These are phyloP conservation scores for Drosophila aff. DNA, from an alignment of 1,140 invertebrate species.

Conservation along the genomic window DNA sequence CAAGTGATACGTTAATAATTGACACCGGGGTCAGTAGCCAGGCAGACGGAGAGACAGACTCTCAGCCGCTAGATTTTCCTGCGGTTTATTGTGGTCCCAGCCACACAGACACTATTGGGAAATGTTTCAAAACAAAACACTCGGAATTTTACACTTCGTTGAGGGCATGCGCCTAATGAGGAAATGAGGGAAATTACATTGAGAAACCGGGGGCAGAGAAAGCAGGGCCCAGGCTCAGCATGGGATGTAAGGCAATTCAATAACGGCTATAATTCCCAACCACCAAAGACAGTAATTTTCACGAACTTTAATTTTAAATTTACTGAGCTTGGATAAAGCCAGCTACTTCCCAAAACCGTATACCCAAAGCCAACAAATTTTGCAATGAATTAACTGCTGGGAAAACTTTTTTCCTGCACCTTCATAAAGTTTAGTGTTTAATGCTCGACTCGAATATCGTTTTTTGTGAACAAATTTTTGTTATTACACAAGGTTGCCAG, in stretches of 20 bases:
- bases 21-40: slow-evolving; percentile 79
- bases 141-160: slow-evolving; percentile 78
- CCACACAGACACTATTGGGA: slow-evolving; percentile 45
- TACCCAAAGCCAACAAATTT: slow-evolving; percentile 15
- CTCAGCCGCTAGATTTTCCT: slow-evolving; percentile 39
- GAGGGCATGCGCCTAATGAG: slow-evolving; percentile 53
- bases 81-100: slow-evolving; percentile 61
- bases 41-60: slow-evolving; percentile 21
- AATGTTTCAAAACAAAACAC: slow-evolving; percentile 51
- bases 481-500: slow-evolving; percentile 43
- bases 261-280: background rate
- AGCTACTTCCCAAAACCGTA: too few relatives aligned
- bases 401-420: slow-evolving; percentile 5
- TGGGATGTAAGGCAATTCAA: background rate
- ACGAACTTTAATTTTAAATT: background rate
- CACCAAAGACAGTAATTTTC: background rate
- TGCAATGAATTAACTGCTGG: slow-evolving; percentile 12
- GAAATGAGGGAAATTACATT: slow-evolving; percentile 20
- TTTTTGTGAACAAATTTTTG: slow-evolving; percentile 40
- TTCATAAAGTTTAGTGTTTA: slow-evolving; percentile 26
- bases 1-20: slow-evolving; percentile 85
- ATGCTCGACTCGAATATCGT: slow-evolving; percentile 21
- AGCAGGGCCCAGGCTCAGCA: background rate
- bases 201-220: background rate
- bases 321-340: background rate